Conservation (phyloP, 2,113 vertebrate species). For the Neolamprologus falcicula region DNA sequence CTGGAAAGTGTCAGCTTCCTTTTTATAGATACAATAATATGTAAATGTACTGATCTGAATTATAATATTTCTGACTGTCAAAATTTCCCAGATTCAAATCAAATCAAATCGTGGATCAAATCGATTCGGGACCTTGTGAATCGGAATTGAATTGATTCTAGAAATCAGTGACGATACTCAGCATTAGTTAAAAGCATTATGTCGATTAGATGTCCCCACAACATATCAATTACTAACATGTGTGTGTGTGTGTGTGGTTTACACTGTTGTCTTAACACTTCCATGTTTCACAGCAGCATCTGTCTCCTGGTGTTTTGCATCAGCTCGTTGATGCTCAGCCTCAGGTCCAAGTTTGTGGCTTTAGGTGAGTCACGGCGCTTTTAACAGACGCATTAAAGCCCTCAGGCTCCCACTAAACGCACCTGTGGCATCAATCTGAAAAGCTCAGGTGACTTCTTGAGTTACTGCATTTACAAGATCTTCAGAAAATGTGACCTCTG, state of each 20-base stretch:
- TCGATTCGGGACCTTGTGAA: too few relatives aligned
- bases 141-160: too few relatives aligned
- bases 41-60: too few relatives aligned
- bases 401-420: rapidly evolving
- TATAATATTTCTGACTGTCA: too few relatives aligned
- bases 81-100: too few relatives aligned
- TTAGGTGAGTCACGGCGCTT: not conserved
- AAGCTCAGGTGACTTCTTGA: not conserved
- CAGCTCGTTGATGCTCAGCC: not conserved
- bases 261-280: not conserved
- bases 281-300: not conserved
- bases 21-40: rapidly evolving
- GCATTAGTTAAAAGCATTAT: rapidly evolving
- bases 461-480: rapidly evolving
- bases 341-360: not conserved
- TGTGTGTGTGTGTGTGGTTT: not conserved
- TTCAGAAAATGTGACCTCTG: not conserved
- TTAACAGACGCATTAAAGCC: not conserved
- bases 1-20: rapidly evolving
- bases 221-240: not conserved
- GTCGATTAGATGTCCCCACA: not conserved
- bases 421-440: rapidly evolving
- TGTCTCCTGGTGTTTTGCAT: not conserved
- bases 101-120: too few relatives aligned
- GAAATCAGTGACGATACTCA: too few relatives aligned